Evolutionary conservation across 2,113 vertebrate species (phyloP).

Genomic region (Herpailurus yagouaroundi): DNA sequence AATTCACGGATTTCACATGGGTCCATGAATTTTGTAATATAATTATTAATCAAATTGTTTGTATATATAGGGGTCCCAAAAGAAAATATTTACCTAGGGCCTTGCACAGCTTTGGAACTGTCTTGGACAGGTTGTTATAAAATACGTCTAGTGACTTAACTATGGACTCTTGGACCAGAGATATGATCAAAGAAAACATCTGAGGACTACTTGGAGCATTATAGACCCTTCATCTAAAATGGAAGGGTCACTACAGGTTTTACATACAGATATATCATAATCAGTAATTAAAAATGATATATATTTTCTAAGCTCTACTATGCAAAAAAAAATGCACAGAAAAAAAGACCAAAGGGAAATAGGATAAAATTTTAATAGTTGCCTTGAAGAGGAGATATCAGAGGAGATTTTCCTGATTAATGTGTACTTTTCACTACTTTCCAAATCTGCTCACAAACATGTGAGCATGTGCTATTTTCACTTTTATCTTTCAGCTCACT

Average conservation of each 20-base stretch:
- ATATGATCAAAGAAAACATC: background rate
- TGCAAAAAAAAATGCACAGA: conserved; percentile 18
- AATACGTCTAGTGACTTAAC: background rate
- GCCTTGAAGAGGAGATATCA: background rate
- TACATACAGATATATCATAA: background rate
- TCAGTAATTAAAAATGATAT: background rate
- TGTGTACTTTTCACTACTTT: conserved; percentile 39
- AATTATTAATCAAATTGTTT: conserved; percentile 27
- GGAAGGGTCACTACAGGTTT: background rate
- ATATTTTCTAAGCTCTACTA: background rate
- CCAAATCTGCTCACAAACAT: conserved; percentile 10
- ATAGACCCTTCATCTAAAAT: background rate
- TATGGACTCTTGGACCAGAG: background rate
- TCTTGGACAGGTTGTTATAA: background rate
- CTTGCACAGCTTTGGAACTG: background rate
- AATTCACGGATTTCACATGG: background rate
- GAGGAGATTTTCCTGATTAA: background rate
- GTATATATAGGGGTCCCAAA: background rate
- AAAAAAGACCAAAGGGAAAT: background rate
- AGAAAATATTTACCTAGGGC: background rate
- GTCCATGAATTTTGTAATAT: background rate
- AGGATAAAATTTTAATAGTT: background rate
- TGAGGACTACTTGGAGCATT: background rate
- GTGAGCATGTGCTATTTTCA: background rate
- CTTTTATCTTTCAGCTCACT: conserved; percentile 7